Base-by-base conservation (phyloP, 2,888 invertebrate genomes). In the Drosophila borealis region DNA sequence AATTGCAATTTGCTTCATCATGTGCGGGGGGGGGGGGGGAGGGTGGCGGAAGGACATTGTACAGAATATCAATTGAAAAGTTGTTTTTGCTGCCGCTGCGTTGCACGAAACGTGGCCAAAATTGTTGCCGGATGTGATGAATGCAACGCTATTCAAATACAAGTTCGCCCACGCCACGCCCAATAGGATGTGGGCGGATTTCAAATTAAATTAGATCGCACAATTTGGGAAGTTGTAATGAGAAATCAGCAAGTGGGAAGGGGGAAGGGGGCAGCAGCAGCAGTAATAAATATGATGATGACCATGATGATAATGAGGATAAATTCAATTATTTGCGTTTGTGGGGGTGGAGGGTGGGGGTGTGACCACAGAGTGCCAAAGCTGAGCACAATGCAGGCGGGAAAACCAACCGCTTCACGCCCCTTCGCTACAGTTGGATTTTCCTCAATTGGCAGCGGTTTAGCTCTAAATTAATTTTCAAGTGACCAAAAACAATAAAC, bases 141-240 rank as follows among this genome's bases (percentile, higher is more conserved):
- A 56, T 56, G 62, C 74, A 54, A 54, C 42, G 33, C 67, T 37
- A 74, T 63, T 69, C 42, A 59, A 69, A 73, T 64, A 62, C 54
- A 37, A 56, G 19, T 33, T 10, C n/a, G 13, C 44, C 21, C 25
- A 2, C 1, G 25, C 4, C 55, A 36, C 44, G 55, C 55, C 55
- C 55, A 44, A 13, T 17, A 3, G 19, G 5, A n/a, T 13, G 42
- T 21, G 54, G 21, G 41, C 11, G 72, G 57, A 57, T 48, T 49
- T 61, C 50, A 72, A 81, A 81, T 82, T 51, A 81, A 82, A 80
- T 82, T 80, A 82, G 64, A 68, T 60, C 80, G 75, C 82, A 68
- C 77, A 74, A 80, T 77, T 81, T 84, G 67, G 49, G 13, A 42
- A 41, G 29, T 57, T 48, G 57, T n/a, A 11, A 6, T 3, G 3